phyloP scores from a whole-genome alignment of 2,113 vertebrate species.

The Pyxicephalus adspersus region DNA sequence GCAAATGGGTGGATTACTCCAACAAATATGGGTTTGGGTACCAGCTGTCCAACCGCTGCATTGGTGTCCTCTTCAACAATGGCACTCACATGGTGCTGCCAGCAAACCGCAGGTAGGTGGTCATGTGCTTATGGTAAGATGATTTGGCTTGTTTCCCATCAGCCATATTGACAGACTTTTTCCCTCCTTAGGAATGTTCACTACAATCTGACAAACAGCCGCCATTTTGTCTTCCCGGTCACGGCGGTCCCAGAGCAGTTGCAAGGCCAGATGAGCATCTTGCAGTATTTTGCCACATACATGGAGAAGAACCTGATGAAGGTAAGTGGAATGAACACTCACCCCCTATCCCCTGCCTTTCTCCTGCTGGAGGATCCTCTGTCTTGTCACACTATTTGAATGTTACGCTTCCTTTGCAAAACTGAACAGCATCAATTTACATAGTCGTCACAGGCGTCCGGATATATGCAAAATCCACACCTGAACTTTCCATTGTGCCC shows the following conservation, averaged over 20 bases:
- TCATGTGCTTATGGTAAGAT: no score
- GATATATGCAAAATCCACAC: not conserved
- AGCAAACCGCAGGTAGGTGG: conserved; percentile 82
- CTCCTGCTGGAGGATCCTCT: not conserved
- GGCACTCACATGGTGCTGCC: conserved; percentile 92
- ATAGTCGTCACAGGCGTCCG: not conserved
- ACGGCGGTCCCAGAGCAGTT: conserved; percentile 85
- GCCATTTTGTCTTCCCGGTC: conserved; percentile 85
- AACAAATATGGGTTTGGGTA: conserved; percentile 98
- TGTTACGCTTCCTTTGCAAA: not conserved
- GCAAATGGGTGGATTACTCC: conserved; percentile 98
- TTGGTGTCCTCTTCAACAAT: conserved; percentile 94
- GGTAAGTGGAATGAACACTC: conserved; percentile 67
- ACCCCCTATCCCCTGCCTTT: not conserved
- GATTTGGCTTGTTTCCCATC: not conserved
- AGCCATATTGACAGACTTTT: not conserved
- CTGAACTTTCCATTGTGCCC: not conserved
- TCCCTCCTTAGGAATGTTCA: conserved; percentile 79
- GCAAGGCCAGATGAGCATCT: conserved; percentile 85
- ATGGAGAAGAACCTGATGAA: conserved; percentile 98
- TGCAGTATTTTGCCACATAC: conserved; percentile 90
- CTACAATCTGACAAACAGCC: conserved; percentile 91
- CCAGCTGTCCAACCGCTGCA: conserved; percentile 91
- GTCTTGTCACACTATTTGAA: not conserved
- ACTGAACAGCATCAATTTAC: not conserved